These are phyloP conservation scores for Pangasianodon gigas DNA, from an alignment of 2,113 vertebrate species.

Conservation along the genomic window DNA sequence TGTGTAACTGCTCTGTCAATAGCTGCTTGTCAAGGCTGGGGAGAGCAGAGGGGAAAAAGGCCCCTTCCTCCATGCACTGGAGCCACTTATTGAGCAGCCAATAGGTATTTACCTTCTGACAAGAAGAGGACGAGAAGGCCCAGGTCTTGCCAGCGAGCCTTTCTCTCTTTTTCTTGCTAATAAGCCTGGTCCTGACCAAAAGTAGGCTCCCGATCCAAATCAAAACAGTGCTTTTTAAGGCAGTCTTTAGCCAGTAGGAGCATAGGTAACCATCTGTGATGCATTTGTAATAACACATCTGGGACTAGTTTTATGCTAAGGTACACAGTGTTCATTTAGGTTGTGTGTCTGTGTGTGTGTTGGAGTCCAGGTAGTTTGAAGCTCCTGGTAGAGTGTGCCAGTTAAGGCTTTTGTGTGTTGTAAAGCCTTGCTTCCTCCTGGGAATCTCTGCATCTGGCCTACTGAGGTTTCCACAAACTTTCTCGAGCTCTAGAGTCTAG, in stretches of 20 bases:
- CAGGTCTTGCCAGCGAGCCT: slow-evolving; percentile 56
- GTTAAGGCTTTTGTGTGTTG: slow-evolving; percentile 62
- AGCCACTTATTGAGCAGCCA: slow-evolving; percentile 99
- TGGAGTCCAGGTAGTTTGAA: slow-evolving; percentile 60
- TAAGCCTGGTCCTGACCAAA: slow-evolving; percentile 22
- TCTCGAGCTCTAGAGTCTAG: background rate
- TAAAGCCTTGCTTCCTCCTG: slow-evolving; percentile 76
- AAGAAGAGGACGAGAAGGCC: slow-evolving; percentile 70
- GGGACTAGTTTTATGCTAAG: slow-evolving; percentile 34
- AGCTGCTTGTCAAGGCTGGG: slow-evolving; percentile 87
- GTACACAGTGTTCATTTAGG: slow-evolving; percentile 24
- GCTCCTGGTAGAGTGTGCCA: slow-evolving; percentile 55
- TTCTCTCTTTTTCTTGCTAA: slow-evolving; percentile 39
- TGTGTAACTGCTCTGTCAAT: slow-evolving; percentile 97
- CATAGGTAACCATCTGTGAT: slow-evolving; percentile 32
- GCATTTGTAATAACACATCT: slow-evolving; percentile 38
- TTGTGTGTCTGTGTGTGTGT: slow-evolving; percentile 59
- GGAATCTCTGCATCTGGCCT: slow-evolving; percentile 75
- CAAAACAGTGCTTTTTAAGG: slow-evolving; percentile 5
- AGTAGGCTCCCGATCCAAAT: slow-evolving; percentile 14
- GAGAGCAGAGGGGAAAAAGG: slow-evolving; percentile 78
- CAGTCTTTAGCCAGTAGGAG: slow-evolving; percentile 21
- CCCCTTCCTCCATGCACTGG: slow-evolving; percentile 82
- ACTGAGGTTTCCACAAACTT: background rate
- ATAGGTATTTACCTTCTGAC: slow-evolving; percentile 98